Percentiles rank a stretch among this genome's conserved stretches.
These are phyloP conservation scores for Lasiurus borealis DNA, from an alignment of 2,113 vertebrate species.

Conservation along the genomic window DNA sequence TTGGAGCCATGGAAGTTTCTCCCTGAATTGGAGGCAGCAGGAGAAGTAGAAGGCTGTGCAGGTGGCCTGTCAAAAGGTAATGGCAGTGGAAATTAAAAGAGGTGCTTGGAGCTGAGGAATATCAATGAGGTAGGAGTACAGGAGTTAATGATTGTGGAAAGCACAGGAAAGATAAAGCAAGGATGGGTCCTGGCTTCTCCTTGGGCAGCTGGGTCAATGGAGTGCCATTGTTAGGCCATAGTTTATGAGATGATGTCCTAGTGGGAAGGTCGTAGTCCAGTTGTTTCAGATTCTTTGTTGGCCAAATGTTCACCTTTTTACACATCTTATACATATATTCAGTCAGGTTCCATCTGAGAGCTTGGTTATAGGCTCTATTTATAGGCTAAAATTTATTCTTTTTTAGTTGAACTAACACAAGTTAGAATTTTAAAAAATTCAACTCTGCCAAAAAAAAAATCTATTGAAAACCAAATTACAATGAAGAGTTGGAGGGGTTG, in stretches of 20 bases:
- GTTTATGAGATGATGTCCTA: not conserved
- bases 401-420: conserved; percentile 32
- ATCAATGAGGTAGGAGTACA: not conserved
- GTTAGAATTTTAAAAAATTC: conserved; percentile 10
- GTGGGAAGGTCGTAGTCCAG: not conserved
- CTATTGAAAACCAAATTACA: not conserved
- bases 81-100: not conserved
- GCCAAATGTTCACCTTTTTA: conserved; percentile 39
- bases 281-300: not conserved
- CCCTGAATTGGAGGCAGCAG: not conserved
- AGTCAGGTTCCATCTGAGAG: conserved; percentile 3
- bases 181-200: not conserved
- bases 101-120: not conserved
- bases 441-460: conserved; percentile 44
- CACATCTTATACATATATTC: not conserved
- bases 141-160: not conserved
- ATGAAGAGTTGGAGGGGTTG: conserved; percentile 3
- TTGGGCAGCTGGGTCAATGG: not conserved
- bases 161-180: not conserved
- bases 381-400: conserved; percentile 28
- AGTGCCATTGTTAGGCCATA: not conserved
- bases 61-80: not conserved
- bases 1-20: not conserved
- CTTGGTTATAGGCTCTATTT: conserved; percentile 34
- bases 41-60: not conserved